These are phyloP conservation scores for Acromyrmex echinatior DNA, from an alignment of 1,140 invertebrate genomes.

Conservation along the genomic window DNA sequence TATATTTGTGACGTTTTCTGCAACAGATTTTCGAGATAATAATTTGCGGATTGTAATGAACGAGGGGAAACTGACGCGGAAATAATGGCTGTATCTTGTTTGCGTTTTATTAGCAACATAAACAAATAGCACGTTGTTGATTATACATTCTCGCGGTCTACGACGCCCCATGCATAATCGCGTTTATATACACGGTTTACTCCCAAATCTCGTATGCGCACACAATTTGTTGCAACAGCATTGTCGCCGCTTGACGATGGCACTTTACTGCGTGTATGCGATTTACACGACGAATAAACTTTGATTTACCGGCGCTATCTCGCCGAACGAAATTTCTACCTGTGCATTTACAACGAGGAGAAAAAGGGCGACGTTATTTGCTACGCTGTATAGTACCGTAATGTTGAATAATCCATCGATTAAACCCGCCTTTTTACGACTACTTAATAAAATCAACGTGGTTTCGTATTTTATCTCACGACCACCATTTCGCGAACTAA, in stretches of 20 bases:
- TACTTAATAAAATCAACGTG: slow-evolving; percentile 28
- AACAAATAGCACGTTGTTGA: slow-evolving; percentile 71
- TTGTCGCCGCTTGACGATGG: slow-evolving; percentile 50
- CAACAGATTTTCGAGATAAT: not conserved
- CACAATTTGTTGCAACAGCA: slow-evolving; percentile 47
- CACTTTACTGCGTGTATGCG: slow-evolving; percentile 38
- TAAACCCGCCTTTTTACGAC: not conserved
- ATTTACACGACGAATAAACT: slow-evolving; percentile 61
- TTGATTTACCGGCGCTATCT: slow-evolving; percentile 49
- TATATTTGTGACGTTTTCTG: not conserved
- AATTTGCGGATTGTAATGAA: not conserved
- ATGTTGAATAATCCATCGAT: slow-evolving; percentile 31
- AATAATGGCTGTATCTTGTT: slow-evolving; percentile 33
- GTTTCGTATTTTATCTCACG: not conserved
- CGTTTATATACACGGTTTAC: slow-evolving; percentile 13
- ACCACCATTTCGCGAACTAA: not conserved
- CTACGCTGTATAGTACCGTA: not conserved
- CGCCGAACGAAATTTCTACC: slow-evolving; percentile 35
- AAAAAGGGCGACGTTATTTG: not conserved
- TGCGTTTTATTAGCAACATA: slow-evolving; percentile 77
- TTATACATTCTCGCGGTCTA: slow-evolving; percentile 45
- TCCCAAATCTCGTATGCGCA: slow-evolving; percentile 19
- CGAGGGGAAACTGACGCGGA: not conserved
- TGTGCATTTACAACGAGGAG: not conserved
- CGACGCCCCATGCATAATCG: slow-evolving; percentile 27